phyloP scores from a whole-genome alignment of 1,140 invertebrate species.

The Goniozus legneri region DNA sequence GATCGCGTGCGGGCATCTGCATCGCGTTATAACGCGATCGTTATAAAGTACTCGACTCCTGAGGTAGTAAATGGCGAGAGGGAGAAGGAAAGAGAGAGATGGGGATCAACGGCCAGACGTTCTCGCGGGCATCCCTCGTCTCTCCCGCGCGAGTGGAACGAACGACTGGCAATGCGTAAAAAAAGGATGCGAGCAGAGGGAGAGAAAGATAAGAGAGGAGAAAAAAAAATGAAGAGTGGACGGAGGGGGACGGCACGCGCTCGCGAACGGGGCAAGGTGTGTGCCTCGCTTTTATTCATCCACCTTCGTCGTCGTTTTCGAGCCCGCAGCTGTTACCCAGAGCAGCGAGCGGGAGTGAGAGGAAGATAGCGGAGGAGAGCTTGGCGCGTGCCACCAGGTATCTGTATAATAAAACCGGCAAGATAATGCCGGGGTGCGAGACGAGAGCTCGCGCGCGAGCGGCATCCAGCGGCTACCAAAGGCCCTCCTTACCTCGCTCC shows the following conservation, averaged over 20 bases:
- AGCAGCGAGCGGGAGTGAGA: too few relatives aligned
- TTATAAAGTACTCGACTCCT: too few relatives aligned
- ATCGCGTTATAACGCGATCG: too few relatives aligned
- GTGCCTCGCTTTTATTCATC: slow-evolving; percentile 44
- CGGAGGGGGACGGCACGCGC: slow-evolving; percentile 43
- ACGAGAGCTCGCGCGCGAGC: too few relatives aligned
- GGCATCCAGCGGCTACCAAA: too few relatives aligned
- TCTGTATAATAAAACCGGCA: slow-evolving; percentile 48
- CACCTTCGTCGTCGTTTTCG: slow-evolving; percentile 31
- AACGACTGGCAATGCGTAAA: too few relatives aligned
- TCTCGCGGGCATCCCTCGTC: neutral
- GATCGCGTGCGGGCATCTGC: too few relatives aligned
- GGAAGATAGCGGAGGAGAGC: slow-evolving; percentile 16
- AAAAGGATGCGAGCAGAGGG: neutral
- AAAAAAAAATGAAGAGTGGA: slow-evolving; percentile 27
- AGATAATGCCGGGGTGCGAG: slow-evolving; percentile 49
- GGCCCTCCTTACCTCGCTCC: slow-evolving; percentile 19
- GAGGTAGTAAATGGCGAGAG: slow-evolving; percentile 11
- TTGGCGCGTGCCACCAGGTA: slow-evolving; percentile 55
- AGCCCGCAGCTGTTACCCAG: slow-evolving; percentile 46
- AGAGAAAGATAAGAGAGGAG: slow-evolving; percentile 9
- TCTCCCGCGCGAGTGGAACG: too few relatives aligned
- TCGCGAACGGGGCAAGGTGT: slow-evolving; percentile 45
- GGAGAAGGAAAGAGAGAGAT: slow-evolving; percentile 6
- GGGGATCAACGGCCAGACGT: too few relatives aligned